Percentiles rank a stretch among this genome's conserved stretches.
Evolutionary conservation across 2,888 invertebrate genomes (phyloP).

Genomic region (Drosophila mimica): DNA sequence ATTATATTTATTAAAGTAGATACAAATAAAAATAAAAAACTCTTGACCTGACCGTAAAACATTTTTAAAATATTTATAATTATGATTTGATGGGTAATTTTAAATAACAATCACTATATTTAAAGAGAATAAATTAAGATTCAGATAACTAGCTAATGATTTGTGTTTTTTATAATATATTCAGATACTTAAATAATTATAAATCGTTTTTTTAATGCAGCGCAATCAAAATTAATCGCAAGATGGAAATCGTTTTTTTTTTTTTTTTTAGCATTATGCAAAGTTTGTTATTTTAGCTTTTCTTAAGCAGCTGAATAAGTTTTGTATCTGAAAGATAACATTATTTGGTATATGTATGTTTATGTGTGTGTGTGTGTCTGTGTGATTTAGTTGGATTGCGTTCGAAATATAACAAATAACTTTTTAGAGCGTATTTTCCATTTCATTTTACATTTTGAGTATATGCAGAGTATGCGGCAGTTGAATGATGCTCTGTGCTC

Average conservation of each 20-base stretch:
- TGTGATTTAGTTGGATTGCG: neutral
- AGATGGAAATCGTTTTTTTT: neutral
- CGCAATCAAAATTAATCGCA: neutral
- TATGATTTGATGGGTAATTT: neutral
- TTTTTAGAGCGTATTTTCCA: neutral
- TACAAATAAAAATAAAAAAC: neutral
- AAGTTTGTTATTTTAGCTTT: neutral
- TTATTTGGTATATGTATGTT: neutral
- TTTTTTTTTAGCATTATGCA: neutral
- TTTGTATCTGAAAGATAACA: neutral
- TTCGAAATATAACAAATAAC: constrained; percentile 2
- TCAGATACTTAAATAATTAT: neutral
- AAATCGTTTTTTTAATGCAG: neutral
- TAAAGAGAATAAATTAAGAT: neutral
- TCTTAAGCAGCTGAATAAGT: neutral
- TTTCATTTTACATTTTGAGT: neutral
- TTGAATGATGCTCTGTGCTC: constrained; percentile 21
- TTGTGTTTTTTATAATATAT: no score
- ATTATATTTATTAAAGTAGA: neutral
- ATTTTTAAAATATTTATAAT: neutral
- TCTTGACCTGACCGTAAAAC: neutral
- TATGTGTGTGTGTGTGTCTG: neutral
- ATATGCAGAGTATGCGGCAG: constrained; percentile 2
- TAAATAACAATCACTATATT: neutral
- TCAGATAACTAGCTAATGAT: neutral